Base-by-base conservation (phyloP, 1,140 invertebrate species). In the Diprion similis region DNA sequence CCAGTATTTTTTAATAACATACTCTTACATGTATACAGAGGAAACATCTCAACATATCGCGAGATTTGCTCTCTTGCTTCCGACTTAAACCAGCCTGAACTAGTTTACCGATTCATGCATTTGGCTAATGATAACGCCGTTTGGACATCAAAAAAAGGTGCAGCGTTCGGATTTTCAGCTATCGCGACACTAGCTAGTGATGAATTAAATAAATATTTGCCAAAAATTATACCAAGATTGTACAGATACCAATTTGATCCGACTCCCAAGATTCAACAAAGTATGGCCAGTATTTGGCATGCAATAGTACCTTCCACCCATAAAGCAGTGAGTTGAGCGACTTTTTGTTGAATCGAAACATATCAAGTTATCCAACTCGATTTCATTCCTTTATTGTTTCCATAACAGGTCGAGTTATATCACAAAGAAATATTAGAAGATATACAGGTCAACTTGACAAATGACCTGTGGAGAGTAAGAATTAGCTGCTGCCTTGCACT, bases 71-170 rank as follows among this genome's bases (percentile, higher is more conserved):
- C 96, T 0, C 89, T 99, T 13, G 97, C 96, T 1, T 96, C 95
- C 8, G 96, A 98, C 87, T 88, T 98, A 47, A 97, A 98, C 82
- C 95, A 98, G 83, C 97, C 97, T 0, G 96, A 98, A 85, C 90
- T 99, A 66, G 92, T 98, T 74, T 99, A 98, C 86, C 95, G 96
- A 86, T 99, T 99, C 83, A 95, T 98, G 93, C 94, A 97, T 85
- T 87, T 99, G 72, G 96, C 96, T 7, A 97, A 98, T 89, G 95
- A 98, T 81, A 97, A 98, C 89, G 93, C 95, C 7, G 91, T 95
- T 24, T 99, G 97, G 97, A 97, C 96, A 80, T 97, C 96, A 1
- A 96, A 96, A 87, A 93, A 93, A 91, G 96, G 96, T 46, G 96
- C 97, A 51, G 96, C 96, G 0, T 97, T 97, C 89, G 96, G 96